Evolutionary conservation across 2,113 vertebrate species (phyloP), one percentile per base, ranked within the genome.

Genomic region (Ploceus nigricollis): DNA sequence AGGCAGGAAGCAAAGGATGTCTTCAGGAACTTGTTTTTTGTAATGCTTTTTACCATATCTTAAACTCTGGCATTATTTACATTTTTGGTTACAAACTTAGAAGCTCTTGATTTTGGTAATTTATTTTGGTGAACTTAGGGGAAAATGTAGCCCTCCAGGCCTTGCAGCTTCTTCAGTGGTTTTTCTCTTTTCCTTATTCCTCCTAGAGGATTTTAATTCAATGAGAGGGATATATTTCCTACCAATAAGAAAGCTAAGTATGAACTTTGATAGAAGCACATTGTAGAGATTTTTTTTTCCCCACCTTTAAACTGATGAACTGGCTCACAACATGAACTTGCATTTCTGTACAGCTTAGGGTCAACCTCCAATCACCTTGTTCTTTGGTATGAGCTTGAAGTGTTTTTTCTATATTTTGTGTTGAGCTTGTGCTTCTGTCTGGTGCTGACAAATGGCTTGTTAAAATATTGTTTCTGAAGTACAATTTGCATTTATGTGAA

Each of bases 381-480:
- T 96, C 61, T 95, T 94, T 95, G 53, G 93, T 96, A 97, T 91
- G 58, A 96, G 64, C 45, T 96, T 94, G 76, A 95, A 94, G 23
- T 18, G 9, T 95, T 98, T 97, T 87, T 97, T 98, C 80, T 96
- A 25, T 96, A 95, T 98, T 98, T 97, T 94, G 92, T 96, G 53
- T 65, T 96, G 73, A 96, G 93, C 72, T 95, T 96, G 71, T 70
- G 19, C 58, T 96, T 54, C 72, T 97, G 92, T 95, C 89, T 97
- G 89, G 90, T 96, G 85, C 89, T 97, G 94, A 92, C 69, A 98
- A 98, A 97, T 96, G 94, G 72, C 81, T 97, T 97, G 97, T 97
- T 98, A 98, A 97, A 95, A 95, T 97, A 97, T 86, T 97, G 90
- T 97, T 98, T 97, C 96, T 96, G 95, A 98, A 97, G 89, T 86